These are phyloP conservation scores for Xanthorhoe designata DNA, from an alignment of 2,888 invertebrate species.

Conservation along the genomic window DNA sequence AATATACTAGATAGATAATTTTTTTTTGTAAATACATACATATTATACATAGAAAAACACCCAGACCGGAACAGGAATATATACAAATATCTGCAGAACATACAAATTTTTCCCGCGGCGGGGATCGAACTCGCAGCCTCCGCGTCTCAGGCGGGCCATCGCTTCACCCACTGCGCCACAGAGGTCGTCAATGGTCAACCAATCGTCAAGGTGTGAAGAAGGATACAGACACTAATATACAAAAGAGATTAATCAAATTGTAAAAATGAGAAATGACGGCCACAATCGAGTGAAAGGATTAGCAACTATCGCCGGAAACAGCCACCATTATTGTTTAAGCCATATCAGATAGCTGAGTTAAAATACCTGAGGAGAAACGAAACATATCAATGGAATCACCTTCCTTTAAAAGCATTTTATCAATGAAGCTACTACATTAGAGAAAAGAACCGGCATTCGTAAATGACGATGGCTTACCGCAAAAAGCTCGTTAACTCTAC, in stretches of 20 bases:
- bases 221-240: neutral
- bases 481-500: conserved; percentile 13
- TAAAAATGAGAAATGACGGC: neutral
- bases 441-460: conserved; percentile 5
- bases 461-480: neutral
- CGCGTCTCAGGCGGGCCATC: too few species aligned
- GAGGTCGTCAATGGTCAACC: too few species aligned
- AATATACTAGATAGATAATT: too few species aligned
- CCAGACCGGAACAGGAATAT: too few species aligned
- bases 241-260: neutral
- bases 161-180: too few species aligned
- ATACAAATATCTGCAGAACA: too few species aligned
- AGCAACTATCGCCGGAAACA: neutral
- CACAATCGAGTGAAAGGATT: neutral
- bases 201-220: neutral
- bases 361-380: conserved; percentile 12
- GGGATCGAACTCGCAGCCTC: too few species aligned
- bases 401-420: conserved; percentile 10
- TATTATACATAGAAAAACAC: too few species aligned
- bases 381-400: conserved; percentile 4
- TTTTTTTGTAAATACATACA: too few species aligned
- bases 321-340: neutral
- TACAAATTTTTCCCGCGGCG: too few species aligned
- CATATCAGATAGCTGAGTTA: neutral
- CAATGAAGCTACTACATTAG: conserved; percentile 1